Evolutionary conservation across 2,113 vertebrate species (phyloP).

Genomic region (Ochotona curzoniae): DNA sequence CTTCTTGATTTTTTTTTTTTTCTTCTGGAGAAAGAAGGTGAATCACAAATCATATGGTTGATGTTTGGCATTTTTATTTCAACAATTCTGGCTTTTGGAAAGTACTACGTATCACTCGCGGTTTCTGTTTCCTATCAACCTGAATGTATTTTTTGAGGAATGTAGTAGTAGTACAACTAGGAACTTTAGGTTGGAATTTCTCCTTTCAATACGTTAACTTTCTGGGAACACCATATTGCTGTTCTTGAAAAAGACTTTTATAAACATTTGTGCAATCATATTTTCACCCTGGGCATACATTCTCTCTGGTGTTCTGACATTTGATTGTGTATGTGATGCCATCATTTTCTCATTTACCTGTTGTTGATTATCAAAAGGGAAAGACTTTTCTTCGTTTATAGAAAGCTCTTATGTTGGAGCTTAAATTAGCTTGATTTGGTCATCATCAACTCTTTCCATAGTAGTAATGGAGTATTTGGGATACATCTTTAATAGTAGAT

Average conservation of each 20-base stretch:
- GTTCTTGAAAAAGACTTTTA: slow-evolving; percentile 69
- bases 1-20: not conserved
- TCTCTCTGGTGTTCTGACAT: slow-evolving; percentile 78
- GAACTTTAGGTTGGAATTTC: slow-evolving; percentile 60
- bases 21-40: slow-evolving; percentile 37
- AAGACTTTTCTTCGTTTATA: slow-evolving; percentile 60
- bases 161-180: not conserved
- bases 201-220: slow-evolving; percentile 59
- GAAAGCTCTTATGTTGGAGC: not conserved
- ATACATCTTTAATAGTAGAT: not conserved
- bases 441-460: not conserved
- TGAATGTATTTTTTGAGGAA: slow-evolving; percentile 68
- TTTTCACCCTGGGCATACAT: slow-evolving; percentile 66
- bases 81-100: slow-evolving; percentile 48
- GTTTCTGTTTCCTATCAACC: slow-evolving; percentile 51
- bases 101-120: not conserved
- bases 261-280: slow-evolving; percentile 72
- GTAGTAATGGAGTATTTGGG: not conserved
- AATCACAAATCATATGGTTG: slow-evolving; percentile 58
- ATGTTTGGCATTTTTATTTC: slow-evolving; percentile 74
- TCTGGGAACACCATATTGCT: slow-evolving; percentile 68
- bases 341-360: slow-evolving; percentile 66
- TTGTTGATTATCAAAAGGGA: slow-evolving; percentile 80
- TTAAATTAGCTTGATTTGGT: not conserved
- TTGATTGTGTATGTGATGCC: slow-evolving; percentile 61